These are phyloP conservation scores for Platycheirus rosarum DNA, from an alignment of 2,888 invertebrate genomes.

Conservation along the genomic window DNA sequence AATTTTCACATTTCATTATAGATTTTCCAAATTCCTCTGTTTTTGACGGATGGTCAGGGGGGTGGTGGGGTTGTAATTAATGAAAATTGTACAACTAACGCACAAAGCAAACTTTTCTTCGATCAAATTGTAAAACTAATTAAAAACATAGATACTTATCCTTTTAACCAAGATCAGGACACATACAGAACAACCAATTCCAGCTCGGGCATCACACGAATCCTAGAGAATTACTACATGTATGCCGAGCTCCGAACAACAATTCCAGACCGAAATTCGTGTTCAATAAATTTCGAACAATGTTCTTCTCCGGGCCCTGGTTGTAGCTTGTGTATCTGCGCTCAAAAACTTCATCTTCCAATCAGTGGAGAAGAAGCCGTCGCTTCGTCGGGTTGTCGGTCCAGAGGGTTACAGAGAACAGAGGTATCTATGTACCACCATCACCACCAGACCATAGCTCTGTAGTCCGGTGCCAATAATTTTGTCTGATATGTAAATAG, in stretches of 20 bases:
- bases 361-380: too few species aligned
- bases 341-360: constrained; percentile 52
- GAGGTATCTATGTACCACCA: too few species aligned
- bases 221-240: constrained; percentile 43
- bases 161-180: too few species aligned
- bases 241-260: constrained; percentile 57
- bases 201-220: constrained; percentile 17
- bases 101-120: too few species aligned
- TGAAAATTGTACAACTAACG: too few species aligned
- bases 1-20: constrained; percentile 14
- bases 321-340: constrained; percentile 17
- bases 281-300: constrained; percentile 75
- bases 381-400: too few species aligned
- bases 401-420: not conserved
- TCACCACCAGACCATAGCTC: constrained; percentile 20
- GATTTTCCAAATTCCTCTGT: constrained; percentile 25
- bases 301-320: constrained; percentile 24
- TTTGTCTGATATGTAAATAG: constrained; percentile 74
- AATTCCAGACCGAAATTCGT: constrained; percentile 74
- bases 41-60: not conserved
- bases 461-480: constrained; percentile 73
- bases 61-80: constrained; percentile 4
- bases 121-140: too few species aligned
- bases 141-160: too few species aligned
- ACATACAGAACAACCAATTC: constrained; percentile 11